Base-by-base conservation (phyloP, 2,888 invertebrate genomes). In the Andrena minutula region DNA sequence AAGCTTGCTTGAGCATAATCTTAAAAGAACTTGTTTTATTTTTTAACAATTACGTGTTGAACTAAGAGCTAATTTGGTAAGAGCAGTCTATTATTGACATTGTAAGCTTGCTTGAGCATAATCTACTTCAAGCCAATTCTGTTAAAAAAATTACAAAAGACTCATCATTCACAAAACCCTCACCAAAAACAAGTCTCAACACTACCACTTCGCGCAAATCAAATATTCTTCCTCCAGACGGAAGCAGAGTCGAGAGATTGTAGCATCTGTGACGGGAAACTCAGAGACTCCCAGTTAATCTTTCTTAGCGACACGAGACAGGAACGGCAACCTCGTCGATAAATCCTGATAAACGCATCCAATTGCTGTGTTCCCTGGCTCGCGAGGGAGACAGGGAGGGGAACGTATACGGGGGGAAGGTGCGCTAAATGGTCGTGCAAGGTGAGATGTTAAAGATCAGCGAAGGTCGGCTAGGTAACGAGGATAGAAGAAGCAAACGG, bases 401-500 rank as follows among this genome's bases (percentile, higher is more conserved):
- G 58, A 82, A 79, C 77, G 80, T 64, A 75, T 61, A 68, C 26
- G 53, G 47, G 26, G 41, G 68, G 70, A 75, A 58, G 75, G 77
- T 56, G 88, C 86, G 87, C 86, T 87, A 89, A 90, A 90, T 79
- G 86, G 79, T 82, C 84, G 84, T 83, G 77, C 81, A 83, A 89
- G 85, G 87, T 84, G 88, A 85, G 84, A 88, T 86, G 89, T 89
- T 90, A 89, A 90, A 87, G 89, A 88, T 89, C 86, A 61, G 75
- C 81, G 82, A 69, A 88, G 85, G 63, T 20, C 61, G 26, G 28
- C 49, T 77, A 66, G 77, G 61, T 77, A 82, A 74, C 73, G 80
- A 86, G 89, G 87, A 87, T 85, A 80, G 87, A 82, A 80, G 84
- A 87, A 86, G 81, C 84, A 83, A 87, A 83, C 84, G 75, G 83